A percentile compares a stretch with the other conserved stretches of the same genome.
These are phyloP conservation scores for Luidia sarsii DNA, from an alignment of 53 echinoderm and acorn worm species.

Conservation along the genomic window DNA sequence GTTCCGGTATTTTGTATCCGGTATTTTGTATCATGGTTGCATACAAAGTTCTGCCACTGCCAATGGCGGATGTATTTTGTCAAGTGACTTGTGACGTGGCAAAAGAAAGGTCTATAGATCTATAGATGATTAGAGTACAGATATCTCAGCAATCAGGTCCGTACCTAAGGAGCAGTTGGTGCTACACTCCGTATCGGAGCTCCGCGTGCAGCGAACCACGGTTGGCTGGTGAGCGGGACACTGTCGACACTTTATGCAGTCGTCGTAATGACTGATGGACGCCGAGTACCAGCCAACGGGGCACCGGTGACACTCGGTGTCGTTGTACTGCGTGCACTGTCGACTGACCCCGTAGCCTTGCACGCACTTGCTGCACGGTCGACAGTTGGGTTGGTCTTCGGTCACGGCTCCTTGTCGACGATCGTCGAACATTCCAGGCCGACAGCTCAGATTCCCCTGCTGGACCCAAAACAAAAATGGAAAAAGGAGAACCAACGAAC, in stretches of 20 bases:
- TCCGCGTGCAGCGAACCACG: not conserved
- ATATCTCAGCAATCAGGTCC: not conserved
- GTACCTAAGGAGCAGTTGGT: not conserved
- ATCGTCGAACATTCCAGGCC: constrained; percentile 30
- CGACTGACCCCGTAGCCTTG: constrained; percentile 16
- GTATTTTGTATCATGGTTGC: not conserved
- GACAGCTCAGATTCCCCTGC: no score
- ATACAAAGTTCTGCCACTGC: not conserved
- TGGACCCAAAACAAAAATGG: no score
- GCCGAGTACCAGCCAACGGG: not conserved
- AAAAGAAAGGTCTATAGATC: not conserved
- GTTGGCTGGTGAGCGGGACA: not conserved
- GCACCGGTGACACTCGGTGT: constrained; percentile 31
- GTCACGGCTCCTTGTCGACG: constrained; percentile 1
- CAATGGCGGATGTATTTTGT: not conserved
- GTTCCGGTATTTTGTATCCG: no score
- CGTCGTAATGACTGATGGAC: not conserved
- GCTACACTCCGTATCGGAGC: constrained; percentile 4
- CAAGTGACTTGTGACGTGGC: not conserved
- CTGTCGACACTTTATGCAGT: not conserved
- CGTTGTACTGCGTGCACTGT: constrained; percentile 10
- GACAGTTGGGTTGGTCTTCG: constrained; percentile 23
- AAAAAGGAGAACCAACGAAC: no score
- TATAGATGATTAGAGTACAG: not conserved
- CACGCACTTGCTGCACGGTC: constrained; percentile 38